Percentiles rank a stretch among this genome's conserved stretches.
phyloP scores from a whole-genome alignment of 2,113 vertebrate species.

The Cololabis saira region DNA sequence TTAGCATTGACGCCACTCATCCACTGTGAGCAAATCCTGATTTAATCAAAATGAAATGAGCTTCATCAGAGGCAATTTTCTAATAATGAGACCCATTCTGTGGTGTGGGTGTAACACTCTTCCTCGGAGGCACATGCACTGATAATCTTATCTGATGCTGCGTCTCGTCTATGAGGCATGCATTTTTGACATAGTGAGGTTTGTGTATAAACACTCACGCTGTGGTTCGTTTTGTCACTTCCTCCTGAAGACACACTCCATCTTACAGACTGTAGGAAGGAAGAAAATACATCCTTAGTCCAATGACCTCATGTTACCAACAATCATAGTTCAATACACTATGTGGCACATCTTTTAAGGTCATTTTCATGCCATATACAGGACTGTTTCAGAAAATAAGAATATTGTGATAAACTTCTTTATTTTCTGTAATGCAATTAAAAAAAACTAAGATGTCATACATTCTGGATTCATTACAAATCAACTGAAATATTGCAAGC shows the following conservation, averaged over 20 bases:
- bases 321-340: constrained; percentile 49
- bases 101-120: constrained; percentile 40
- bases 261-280: constrained; percentile 81
- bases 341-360: constrained; percentile 35
- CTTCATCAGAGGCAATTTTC: constrained; percentile 39
- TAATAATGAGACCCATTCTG: constrained; percentile 40
- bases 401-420: too few relatives aligned
- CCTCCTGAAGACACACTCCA: constrained; percentile 88
- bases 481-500: too few relatives aligned
- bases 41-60: constrained; percentile 52
- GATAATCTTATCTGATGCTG: constrained; percentile 26
- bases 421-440: too few relatives aligned
- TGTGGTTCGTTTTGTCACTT: constrained; percentile 88
- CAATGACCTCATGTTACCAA: constrained; percentile 50
- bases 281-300: constrained; percentile 71
- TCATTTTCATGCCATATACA: constrained; percentile 18
- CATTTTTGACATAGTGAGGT: constrained; percentile 50
- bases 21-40: constrained; percentile 20
- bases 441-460: too few relatives aligned
- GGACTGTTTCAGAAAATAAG: too few relatives aligned
- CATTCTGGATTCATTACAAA: too few relatives aligned
- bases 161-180: constrained; percentile 44
- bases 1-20: constrained; percentile 45
- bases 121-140: constrained; percentile 57
- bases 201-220: constrained; percentile 79